Evolutionary conservation across 2,888 invertebrate genomes (phyloP).

Genomic region (Corythucha ciliata): DNA sequence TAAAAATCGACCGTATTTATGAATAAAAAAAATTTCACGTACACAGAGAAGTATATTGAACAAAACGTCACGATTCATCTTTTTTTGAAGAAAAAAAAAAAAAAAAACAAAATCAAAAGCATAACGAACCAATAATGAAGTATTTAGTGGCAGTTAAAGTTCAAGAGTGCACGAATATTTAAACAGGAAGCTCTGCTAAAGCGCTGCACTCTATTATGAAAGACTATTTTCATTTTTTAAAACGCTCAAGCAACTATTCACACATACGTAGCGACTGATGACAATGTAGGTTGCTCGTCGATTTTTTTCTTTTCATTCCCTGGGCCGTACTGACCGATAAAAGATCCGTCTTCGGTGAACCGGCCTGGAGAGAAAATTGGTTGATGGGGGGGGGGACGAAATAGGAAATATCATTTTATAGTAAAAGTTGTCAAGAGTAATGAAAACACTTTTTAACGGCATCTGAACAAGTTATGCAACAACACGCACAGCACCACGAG

Average conservation of each 20-base stretch:
- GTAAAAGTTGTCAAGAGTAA: neutral
- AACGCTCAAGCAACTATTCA: slow-evolving; percentile 35
- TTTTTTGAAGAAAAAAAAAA: neutral
- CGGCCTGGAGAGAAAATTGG: slow-evolving; percentile 51
- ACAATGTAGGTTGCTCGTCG: slow-evolving; percentile 39
- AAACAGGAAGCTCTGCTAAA: slow-evolving; percentile 32
- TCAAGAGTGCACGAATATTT: slow-evolving; percentile 22
- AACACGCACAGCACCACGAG: no score
- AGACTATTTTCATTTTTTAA: no score
- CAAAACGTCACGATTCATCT: slow-evolving; percentile 16
- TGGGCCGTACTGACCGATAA: slow-evolving; percentile 93
- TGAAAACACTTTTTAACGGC: no score
- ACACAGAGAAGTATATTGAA: slow-evolving; percentile 18
- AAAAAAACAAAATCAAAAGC: no score
- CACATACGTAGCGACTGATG: slow-evolving; percentile 47
- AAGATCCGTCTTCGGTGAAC: slow-evolving; percentile 95
- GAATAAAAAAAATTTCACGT: no score
- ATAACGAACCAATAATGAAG: no score
- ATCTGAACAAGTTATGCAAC: neutral
- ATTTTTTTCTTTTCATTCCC: slow-evolving; percentile 42
- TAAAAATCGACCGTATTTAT: no score
- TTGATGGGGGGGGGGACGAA: no score
- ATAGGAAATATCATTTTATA: neutral
- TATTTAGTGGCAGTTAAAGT: slow-evolving; percentile 21
- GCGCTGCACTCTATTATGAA: slow-evolving; percentile 33